Conservation (phyloP, 2,113 vertebrate genomes). For the Dasyurus viverrinus region DNA sequence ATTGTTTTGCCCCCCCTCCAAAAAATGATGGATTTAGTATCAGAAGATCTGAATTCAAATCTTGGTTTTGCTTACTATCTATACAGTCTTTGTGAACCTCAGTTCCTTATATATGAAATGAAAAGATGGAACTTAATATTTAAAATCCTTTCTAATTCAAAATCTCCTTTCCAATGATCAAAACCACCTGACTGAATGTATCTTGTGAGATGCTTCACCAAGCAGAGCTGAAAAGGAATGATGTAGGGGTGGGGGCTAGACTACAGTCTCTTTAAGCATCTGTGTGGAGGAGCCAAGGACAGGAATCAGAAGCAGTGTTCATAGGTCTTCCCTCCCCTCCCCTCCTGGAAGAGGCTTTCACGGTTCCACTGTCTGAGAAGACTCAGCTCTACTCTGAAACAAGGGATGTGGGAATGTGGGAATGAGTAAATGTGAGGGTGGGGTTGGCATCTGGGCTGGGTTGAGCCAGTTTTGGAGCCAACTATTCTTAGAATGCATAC, state of each 20-base stretch:
- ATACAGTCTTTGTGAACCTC: not conserved
- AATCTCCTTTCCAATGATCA: not conserved
- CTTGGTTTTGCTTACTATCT: not conserved
- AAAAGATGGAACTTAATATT: not conserved
- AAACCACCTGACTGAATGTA: not conserved
- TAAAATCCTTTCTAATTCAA: not conserved
- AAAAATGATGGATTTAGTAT: not conserved
- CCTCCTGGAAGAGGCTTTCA: not conserved
- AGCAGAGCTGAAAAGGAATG: not conserved
- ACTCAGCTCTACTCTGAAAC: not conserved
- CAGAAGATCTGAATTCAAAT: not conserved
- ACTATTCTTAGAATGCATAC: conserved; percentile 5
- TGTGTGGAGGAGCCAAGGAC: not conserved
- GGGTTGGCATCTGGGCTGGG: not conserved
- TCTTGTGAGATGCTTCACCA: not conserved
- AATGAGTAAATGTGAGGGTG: not conserved
- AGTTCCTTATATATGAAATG: not conserved
- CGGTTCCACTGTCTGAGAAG: not conserved
- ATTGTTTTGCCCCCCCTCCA: too few relatives aligned
- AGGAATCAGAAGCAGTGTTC: not conserved
- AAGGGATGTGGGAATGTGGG: not conserved
- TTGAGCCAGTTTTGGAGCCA: not conserved
- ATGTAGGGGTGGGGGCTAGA: not conserved
- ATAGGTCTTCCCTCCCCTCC: not conserved
- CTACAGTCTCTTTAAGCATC: not conserved